A percentile compares a stretch with the other conserved stretches of the same genome.
phyloP scores from a whole-genome alignment of 2,888 invertebrate genomes.

The Drosophila greeni region DNA sequence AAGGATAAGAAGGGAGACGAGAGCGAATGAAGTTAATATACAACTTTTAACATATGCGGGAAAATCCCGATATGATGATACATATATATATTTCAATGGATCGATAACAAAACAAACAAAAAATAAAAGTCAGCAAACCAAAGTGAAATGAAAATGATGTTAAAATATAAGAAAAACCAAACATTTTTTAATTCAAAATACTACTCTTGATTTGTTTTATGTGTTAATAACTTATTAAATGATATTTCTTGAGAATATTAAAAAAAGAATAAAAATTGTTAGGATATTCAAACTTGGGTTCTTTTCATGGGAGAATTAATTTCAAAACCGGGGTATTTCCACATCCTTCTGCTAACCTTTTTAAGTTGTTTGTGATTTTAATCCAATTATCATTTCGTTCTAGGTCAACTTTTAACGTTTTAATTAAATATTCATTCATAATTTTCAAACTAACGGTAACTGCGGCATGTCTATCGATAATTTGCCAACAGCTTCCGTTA shows the following conservation, averaged over 20 bases:
- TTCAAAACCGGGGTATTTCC: no score
- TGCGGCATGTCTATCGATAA: not conserved
- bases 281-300: slow-evolving; percentile 59
- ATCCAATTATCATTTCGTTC: not conserved
- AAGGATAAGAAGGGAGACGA: slow-evolving; percentile 7
- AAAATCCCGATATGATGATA: slow-evolving; percentile 38
- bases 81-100: slow-evolving; percentile 72
- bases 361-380: not conserved
- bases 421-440: not conserved
- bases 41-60: slow-evolving; percentile 46
- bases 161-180: slow-evolving; percentile 58
- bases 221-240: slow-evolving; percentile 75
- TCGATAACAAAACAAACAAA: slow-evolving; percentile 51
- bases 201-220: slow-evolving; percentile 74
- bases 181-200: slow-evolving; percentile 73
- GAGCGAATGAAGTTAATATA: slow-evolving; percentile 39
- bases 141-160: slow-evolving; percentile 52
- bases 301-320: slow-evolving; percentile 5
- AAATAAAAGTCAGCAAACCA: slow-evolving; percentile 45
- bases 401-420: not conserved
- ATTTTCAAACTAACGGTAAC: not conserved
- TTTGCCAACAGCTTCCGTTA: no score
- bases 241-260: slow-evolving; percentile 73
- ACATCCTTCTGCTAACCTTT: not conserved
- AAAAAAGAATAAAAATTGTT: slow-evolving; percentile 64